These are phyloP conservation scores for Ameiurus melas DNA, from an alignment of 2,113 vertebrate species.

Conservation along the genomic window DNA sequence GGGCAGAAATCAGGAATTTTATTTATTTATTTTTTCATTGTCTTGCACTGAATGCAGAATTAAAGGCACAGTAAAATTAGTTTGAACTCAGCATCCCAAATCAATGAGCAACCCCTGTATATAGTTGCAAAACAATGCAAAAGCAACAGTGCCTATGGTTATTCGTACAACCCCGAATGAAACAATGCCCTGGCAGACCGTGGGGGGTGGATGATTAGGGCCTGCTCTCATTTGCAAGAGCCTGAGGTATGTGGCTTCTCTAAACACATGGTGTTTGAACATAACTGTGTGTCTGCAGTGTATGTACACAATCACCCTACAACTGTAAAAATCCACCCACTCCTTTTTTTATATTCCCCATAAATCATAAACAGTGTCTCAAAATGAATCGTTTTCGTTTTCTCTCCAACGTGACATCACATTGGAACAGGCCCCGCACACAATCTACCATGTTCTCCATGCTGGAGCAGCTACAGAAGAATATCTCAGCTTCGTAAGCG, in stretches of 20 bases:
- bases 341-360: no score
- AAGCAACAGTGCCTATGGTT: background rate
- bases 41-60: background rate
- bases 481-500: no score
- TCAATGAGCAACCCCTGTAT: background rate
- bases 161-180: background rate
- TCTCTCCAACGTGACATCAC: no score
- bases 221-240: constrained; percentile 8
- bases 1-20: background rate
- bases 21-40: background rate
- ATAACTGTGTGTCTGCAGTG: no score
- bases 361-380: no score
- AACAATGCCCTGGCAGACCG: background rate
- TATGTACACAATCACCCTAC: no score
- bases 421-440: no score
- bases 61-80: background rate
- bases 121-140: constrained; percentile 18
- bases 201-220: background rate
- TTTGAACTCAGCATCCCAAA: constrained; percentile 12
- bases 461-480: no score
- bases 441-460: no score
- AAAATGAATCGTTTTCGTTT: no score
- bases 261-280: background rate
- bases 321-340: no score
- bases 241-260: constrained; percentile 22